Percentiles rank a stretch among this genome's conserved stretches.
Evolutionary conservation across 2,113 vertebrate genomes (phyloP).

Genomic region (Corapipo altera): DNA sequence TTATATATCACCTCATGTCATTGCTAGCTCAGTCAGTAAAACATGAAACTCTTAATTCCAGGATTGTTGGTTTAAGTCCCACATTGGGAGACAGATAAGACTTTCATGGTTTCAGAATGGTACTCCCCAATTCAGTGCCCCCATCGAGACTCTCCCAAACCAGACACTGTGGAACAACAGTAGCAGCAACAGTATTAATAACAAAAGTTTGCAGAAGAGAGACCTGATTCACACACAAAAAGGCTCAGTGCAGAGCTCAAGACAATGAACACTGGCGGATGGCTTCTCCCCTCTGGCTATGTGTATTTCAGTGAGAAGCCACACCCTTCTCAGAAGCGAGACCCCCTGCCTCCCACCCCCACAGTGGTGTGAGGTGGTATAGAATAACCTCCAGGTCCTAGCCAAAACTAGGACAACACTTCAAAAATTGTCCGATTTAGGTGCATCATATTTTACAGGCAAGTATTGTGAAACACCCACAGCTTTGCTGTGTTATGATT

Average conservation of each 20-base stretch:
- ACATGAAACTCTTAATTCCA: neutral
- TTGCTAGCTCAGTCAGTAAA: neutral
- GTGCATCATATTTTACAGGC: neutral
- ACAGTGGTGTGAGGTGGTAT: neutral
- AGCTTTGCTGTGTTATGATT: neutral
- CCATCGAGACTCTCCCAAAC: neutral
- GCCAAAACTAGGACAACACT: neutral
- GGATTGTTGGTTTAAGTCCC: neutral
- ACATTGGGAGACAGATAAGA: neutral
- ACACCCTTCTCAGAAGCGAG: neutral
- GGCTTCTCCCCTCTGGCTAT: neutral
- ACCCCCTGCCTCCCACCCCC: neutral
- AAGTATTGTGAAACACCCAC: neutral
- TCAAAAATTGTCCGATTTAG: neutral
- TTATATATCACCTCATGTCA: too few species aligned
- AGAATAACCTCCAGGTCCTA: neutral
- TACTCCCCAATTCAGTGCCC: neutral
- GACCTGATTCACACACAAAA: neutral
- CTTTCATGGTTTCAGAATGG: rapidly evolving
- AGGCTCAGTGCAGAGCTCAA: neutral
- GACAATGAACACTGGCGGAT: neutral
- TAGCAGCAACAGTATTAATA: neutral
- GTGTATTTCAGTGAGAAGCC: neutral
- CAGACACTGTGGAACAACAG: neutral
- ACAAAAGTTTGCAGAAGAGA: neutral